Percentiles rank a stretch among this genome's conserved stretches.
Evolutionary conservation across 53 echinoderm and acorn worm genomes (phyloP).

Genomic region (Stichopus horrens): DNA sequence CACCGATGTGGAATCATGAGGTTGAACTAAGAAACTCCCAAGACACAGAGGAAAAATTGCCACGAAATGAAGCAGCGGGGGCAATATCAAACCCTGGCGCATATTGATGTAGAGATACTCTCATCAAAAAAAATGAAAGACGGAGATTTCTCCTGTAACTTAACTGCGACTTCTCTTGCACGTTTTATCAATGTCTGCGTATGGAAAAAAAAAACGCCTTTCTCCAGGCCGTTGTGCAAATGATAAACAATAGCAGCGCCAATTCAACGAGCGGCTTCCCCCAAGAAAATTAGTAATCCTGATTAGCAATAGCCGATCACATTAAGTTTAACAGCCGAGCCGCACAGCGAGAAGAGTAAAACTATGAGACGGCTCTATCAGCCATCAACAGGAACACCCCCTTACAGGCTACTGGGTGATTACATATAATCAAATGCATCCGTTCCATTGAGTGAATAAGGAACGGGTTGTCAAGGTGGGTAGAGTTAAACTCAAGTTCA

Average conservation of each 20-base stretch:
- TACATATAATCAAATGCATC: conserved; percentile 15
- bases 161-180: background rate
- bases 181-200: background rate
- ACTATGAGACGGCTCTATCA: background rate
- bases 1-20: conserved; percentile 54
- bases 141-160: background rate
- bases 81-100: background rate
- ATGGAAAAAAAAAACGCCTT: too few relatives aligned
- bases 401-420: conserved; percentile 31
- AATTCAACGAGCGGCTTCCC: background rate
- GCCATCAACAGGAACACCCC: conserved; percentile 21
- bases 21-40: conserved; percentile 55
- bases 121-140: background rate
- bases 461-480: conserved; percentile 10
- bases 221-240: background rate
- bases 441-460: background rate
- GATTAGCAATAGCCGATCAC: conserved; percentile 12
- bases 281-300: background rate
- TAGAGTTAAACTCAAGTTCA: background rate
- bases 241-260: background rate
- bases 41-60: background rate
- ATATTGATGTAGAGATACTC: background rate
- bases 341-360: background rate
- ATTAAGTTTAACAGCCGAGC: background rate
- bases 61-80: background rate